Evolutionary conservation across 2,113 vertebrate species (phyloP), one percentile per base, ranked within the genome.

Genomic region (Canis aureus): DNA sequence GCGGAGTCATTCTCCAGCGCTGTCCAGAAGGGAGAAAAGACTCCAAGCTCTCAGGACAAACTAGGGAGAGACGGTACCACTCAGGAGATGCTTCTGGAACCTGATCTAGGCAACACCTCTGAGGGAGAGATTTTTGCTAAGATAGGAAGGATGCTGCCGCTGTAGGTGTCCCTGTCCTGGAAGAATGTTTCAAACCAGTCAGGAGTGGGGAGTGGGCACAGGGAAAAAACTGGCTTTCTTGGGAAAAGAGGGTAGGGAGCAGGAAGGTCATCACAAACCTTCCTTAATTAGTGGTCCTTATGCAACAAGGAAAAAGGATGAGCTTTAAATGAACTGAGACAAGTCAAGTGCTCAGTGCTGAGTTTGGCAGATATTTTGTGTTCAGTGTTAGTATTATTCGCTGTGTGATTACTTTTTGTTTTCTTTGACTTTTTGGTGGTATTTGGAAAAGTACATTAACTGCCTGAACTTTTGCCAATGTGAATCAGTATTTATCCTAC

Each of bases 381-480:
- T 5, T 51, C n/a, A 16, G 2, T 25, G 43, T n/a, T 85, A 73
- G 29, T 51, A 59, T 29, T 79, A 60, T 29, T 78, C 49, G 51
- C n/a, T 53, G 22, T 8, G 1, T 32, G 38, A 64, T 2, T 64
- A 71, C 27, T 32, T 95, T 89, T 55, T 69, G 17, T 86, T 95
- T 89, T 95, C 89, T 89, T 25, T 94, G 74, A 64, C 82, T 96
- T 94, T 79, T 84, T 82, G 59, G 35, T 80, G 83, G 20, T 57
- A 62, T 76, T 86, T 86, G 43, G 89, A 85, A 89, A 92, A 90
- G 66, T 32, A 69, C 27, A 95, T 69, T 89, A 81, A 90, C 74
- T 89, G 38, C 43, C 69, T 92, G 74, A 88, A 91, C 38, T 67
- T 25, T 66, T 73, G 51, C 35, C 87, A 88, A 7, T 71, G 88